Evolutionary conservation across 2,888 invertebrate genomes (phyloP).

Genomic region (Nemapogon koenigi): DNA sequence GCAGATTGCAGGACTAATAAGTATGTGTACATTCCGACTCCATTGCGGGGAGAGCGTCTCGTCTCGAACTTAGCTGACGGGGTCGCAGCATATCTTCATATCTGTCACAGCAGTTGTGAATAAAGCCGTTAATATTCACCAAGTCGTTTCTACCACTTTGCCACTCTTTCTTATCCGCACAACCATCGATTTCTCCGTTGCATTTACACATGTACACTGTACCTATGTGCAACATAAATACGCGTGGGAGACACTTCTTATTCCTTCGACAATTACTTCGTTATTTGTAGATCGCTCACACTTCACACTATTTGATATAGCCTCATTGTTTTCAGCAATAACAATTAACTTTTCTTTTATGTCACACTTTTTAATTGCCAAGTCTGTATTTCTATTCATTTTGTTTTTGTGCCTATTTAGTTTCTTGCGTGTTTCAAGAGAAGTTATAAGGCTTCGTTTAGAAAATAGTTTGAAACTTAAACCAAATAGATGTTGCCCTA

Average conservation of each 20-base stretch:
- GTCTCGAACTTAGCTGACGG: conserved; percentile 12
- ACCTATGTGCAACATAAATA: conserved; percentile 1
- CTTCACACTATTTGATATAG: too few relatives aligned
- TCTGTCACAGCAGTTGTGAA: conserved; percentile 23
- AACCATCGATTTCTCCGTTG: conserved; percentile 23
- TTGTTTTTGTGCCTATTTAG: too few relatives aligned
- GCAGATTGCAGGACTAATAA: conserved; percentile 2
- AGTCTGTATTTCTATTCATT: too few relatives aligned
- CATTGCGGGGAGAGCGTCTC: background rate
- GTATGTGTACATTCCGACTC: background rate
- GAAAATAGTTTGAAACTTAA: too few relatives aligned
- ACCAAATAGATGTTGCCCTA: background rate
- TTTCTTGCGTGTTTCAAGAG: too few relatives aligned
- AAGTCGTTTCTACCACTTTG: conserved; percentile 28
- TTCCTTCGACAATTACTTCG: conserved; percentile 2
- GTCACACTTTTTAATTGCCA: too few relatives aligned
- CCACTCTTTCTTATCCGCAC: conserved; percentile 23
- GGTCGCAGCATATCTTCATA: conserved; percentile 23
- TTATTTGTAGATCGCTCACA: too few relatives aligned
- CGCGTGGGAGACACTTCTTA: conserved; percentile 7
- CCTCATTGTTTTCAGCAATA: too few relatives aligned
- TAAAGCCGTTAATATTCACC: conserved; percentile 34
- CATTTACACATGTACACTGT: conserved; percentile 8
- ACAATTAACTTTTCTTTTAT: too few relatives aligned
- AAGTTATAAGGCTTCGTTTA: too few relatives aligned